Evolutionary conservation across 2,113 vertebrate genomes (phyloP), one percentile per base, ranked within the genome.

Genomic region (Pseudorhombus dupliciocellatus): DNA sequence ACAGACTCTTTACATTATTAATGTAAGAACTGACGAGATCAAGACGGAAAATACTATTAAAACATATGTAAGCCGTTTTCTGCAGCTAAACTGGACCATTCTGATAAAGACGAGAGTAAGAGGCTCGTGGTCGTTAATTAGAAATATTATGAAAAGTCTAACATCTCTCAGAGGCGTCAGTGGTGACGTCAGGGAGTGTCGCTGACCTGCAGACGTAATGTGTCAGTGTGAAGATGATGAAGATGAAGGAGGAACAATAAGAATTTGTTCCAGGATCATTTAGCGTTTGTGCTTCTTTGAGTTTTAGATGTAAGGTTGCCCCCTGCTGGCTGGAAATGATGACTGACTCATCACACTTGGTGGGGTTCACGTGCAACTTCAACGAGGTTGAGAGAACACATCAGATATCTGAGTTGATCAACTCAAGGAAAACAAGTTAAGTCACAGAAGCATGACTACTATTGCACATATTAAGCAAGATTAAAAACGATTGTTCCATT

Each of bases 301-400:
- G 4, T 30, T 70, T 15, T 24, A 61, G 46, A 68, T 25, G 15
- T 70, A 57, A 83, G 7, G 48, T 66, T 58, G 79, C 90, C 86
- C 85, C 75, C 90, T 90, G 75, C 82, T 84, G 90, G 84, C 2
- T 66, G 44, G 20, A 46, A 46, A 8, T n/a, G 50, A 16, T 30
- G 28, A 22, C 7, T 10, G 25, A 59, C 54, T 40, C 37, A 1
- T 18, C 16, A 54, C 34, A n/a, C 28, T 24, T 61, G 37, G 34
- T 64, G 12, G n/a, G 11, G 15, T 54, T 26, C 15, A 54, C 5
- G 16, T 25, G 20, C 24, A 30, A 52, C 7, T 4, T 31, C 18
- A 14, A 34, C 34, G 34, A 37, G 9, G 11, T 37, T 37, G 0
- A 37, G 10, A 37, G 10, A 37, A 37, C 3, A 2, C 21, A 50